These are phyloP conservation scores for Megaptera novaeangliae DNA, from an alignment of 2,113 vertebrate genomes.

Conservation along the genomic window DNA sequence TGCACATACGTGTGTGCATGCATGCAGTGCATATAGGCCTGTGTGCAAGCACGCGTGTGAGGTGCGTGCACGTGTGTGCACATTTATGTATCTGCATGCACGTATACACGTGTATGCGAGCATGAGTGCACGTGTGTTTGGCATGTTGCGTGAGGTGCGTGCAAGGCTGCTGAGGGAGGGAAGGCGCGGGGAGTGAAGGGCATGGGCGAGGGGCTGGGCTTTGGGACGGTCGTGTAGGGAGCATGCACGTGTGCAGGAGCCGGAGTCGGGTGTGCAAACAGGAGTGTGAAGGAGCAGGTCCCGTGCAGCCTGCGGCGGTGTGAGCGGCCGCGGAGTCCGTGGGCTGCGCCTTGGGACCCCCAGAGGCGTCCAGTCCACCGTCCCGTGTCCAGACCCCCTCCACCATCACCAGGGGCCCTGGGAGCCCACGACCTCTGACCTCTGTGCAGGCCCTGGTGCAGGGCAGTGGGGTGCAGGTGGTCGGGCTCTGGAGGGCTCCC, in stretches of 20 bases:
- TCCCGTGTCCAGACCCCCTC: not conserved
- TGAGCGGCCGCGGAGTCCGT: not conserved
- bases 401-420: not conserved
- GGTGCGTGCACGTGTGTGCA: not conserved
- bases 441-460: not conserved
- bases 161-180: not conserved
- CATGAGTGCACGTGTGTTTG: not conserved
- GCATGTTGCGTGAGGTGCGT: not conserved
- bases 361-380: rapidly evolving
- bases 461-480: not conserved
- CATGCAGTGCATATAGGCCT: not conserved
- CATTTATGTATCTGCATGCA: too few species aligned
- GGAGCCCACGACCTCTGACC: not conserved
- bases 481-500: rapidly evolving
- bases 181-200: not conserved
- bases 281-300: not conserved
- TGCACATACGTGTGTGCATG: not conserved
- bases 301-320: not conserved
- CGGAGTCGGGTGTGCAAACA: too few species aligned
- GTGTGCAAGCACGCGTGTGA: not conserved
- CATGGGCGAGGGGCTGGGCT: not conserved
- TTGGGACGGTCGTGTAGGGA: rapidly evolving
- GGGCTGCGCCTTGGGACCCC: not conserved
- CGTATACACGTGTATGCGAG: not conserved
- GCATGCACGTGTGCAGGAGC: too few species aligned